phyloP scores from a whole-genome alignment of 2,797 vertebrate species.

The Galagoides demidoff region DNA sequence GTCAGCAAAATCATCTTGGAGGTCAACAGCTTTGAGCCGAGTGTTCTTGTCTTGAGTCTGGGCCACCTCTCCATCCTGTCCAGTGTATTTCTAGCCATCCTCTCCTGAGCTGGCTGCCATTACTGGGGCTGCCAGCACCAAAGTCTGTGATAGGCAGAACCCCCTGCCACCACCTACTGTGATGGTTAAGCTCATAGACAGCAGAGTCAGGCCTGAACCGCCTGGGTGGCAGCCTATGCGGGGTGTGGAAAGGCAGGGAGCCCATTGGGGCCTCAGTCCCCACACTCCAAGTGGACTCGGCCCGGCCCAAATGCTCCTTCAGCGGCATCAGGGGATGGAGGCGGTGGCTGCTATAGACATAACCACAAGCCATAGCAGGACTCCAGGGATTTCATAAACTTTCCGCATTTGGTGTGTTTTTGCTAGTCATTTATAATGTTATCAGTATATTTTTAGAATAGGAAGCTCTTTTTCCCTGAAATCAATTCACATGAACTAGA shows the following conservation, averaged over 20 bases:
- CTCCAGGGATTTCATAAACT: not conserved
- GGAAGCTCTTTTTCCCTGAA: not conserved
- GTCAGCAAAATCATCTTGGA: accelerated
- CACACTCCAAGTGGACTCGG: accelerated
- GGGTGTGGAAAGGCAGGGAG: not conserved
- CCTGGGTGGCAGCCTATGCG: not conserved
- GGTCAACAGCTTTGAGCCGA: accelerated
- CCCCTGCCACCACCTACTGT: accelerated
- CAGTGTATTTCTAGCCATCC: not conserved
- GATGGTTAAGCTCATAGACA: accelerated
- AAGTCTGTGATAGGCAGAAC: accelerated
- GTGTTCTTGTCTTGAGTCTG: not conserved
- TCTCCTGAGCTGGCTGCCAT: accelerated
- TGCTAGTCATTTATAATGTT: accelerated
- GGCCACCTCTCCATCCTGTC: not conserved
- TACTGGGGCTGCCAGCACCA: no score
- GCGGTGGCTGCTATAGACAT: accelerated
- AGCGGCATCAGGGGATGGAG: accelerated
- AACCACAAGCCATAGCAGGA: accelerated
- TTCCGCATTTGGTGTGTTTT: accelerated
- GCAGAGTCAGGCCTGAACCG: not conserved
- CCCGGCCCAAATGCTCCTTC: not conserved
- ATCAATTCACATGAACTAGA: not conserved
- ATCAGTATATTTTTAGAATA: not conserved
- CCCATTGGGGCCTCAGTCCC: not conserved